Conservation (phyloP, 2,797 vertebrate species). For the Acrossocheilus wenchowensis region DNA sequence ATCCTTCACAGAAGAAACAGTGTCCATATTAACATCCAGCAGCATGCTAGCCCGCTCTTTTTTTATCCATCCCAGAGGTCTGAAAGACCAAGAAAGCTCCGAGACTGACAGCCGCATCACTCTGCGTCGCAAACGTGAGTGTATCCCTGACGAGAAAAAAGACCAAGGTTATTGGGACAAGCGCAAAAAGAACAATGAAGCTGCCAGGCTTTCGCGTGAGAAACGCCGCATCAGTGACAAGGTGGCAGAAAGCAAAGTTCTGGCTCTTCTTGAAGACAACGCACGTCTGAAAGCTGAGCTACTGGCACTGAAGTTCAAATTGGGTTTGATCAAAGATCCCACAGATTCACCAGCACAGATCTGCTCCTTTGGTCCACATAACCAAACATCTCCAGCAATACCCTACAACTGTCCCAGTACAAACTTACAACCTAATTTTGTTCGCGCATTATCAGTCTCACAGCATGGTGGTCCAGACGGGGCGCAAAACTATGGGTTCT, state of each 20-base stretch:
- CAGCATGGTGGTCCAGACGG: background rate
- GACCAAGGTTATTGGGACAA: slow-evolving; percentile 88
- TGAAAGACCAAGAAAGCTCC: slow-evolving; percentile 74
- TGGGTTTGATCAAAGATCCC: slow-evolving; percentile 83
- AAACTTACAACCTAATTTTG: slow-evolving; percentile 45
- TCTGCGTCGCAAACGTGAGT: slow-evolving; percentile 77
- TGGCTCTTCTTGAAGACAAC: slow-evolving; percentile 85
- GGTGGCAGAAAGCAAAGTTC: slow-evolving; percentile 82
- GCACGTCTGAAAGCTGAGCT: slow-evolving; percentile 82
- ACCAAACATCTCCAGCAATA: slow-evolving; percentile 57
- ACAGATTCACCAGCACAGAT: slow-evolving; percentile 71
- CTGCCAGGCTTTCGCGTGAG: slow-evolving; percentile 84
- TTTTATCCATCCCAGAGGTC: slow-evolving; percentile 63
- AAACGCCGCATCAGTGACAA: slow-evolving; percentile 84
- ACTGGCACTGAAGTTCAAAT: slow-evolving; percentile 84
- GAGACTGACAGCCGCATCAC: slow-evolving; percentile 23
- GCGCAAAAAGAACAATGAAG: slow-evolving; percentile 87
- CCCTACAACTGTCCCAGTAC: slow-evolving; percentile 66
- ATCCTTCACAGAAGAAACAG: slow-evolving; percentile 77
- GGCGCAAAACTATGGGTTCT: slow-evolving; percentile 83
- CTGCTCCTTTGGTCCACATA: slow-evolving; percentile 59
- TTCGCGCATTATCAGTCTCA: background rate
- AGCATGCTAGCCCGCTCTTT: slow-evolving; percentile 76
- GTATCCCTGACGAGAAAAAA: slow-evolving; percentile 82
- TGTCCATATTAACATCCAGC: slow-evolving; percentile 80